A percentile compares a stretch with the other conserved stretches of the same genome.
phyloP scores from a whole-genome alignment of 1,140 invertebrate species.

The Parapsyche elsis region DNA sequence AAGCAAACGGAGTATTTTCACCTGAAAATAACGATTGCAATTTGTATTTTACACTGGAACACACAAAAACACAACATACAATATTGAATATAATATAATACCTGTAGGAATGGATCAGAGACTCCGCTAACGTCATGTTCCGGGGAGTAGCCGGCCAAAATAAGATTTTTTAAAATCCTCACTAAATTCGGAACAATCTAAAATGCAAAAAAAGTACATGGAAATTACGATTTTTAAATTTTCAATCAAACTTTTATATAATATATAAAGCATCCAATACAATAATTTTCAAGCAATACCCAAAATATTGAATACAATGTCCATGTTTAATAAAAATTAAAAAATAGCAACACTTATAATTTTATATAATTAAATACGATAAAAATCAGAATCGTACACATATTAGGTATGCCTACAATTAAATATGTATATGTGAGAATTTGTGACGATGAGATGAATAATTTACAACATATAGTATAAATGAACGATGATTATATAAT shows the following conservation, averaged over 20 bases:
- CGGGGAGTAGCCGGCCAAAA: conserved; percentile 98
- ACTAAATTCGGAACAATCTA: conserved; percentile 99
- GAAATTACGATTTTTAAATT: too few relatives aligned
- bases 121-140: conserved; percentile 99
- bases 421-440: too few relatives aligned
- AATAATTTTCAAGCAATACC: too few relatives aligned
- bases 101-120: conserved; percentile 98
- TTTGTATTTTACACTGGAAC: neutral
- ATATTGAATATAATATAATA: conserved; percentile 61
- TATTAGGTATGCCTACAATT: neutral
- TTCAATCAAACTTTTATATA: too few relatives aligned
- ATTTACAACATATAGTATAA: too few relatives aligned
- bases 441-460: too few relatives aligned
- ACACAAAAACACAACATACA: neutral
- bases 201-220: conserved; percentile 57
- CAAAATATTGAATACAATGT: too few relatives aligned
- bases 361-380: too few relatives aligned
- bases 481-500: neutral
- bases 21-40: conserved; percentile 67
- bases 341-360: too few relatives aligned
- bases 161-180: conserved; percentile 97
- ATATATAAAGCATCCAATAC: too few relatives aligned
- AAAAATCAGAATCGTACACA: conserved; percentile 1
- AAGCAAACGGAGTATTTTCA: conserved; percentile 95
- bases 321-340: too few relatives aligned